phyloP scores from a whole-genome alignment of 92 coral and sea anemone genomes.

The Zoanthus sansibaricus region DNA sequence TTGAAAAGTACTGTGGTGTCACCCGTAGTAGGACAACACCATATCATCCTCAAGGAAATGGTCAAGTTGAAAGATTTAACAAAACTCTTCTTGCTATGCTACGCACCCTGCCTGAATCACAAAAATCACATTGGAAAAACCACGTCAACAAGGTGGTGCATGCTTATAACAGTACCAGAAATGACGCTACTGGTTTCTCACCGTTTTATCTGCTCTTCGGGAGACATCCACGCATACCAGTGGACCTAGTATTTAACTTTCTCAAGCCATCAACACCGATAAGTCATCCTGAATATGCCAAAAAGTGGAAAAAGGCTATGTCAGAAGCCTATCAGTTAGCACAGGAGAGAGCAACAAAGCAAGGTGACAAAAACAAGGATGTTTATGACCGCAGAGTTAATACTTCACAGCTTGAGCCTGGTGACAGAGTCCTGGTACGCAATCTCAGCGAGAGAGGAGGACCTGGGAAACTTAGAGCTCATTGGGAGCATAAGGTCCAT shows the following conservation, averaged over 20 bases:
- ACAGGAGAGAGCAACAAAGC: background rate
- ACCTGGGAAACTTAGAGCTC: conserved; percentile 71
- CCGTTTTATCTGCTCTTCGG: conserved; percentile 73
- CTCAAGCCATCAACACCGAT: conserved; percentile 23
- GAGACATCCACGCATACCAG: conserved; percentile 60
- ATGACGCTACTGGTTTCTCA: conserved; percentile 70
- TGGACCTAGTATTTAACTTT: conserved; percentile 56
- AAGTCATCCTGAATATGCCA: conserved; percentile 59
- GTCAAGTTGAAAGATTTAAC: conserved; percentile 46
- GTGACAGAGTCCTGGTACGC: conserved; percentile 65
- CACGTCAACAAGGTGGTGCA: conserved; percentile 68
- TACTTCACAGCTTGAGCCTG: conserved; percentile 45
- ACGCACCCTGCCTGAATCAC: conserved; percentile 63
- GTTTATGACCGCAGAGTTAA: conserved; percentile 52
- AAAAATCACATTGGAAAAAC: conserved; percentile 67
- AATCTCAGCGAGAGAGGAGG: conserved; percentile 68
- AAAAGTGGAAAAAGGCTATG: conserved; percentile 71
- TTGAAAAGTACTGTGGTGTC: conserved; percentile 45
- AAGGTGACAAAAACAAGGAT: conserved; percentile 43
- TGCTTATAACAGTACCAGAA: conserved; percentile 69
- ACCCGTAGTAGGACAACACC: conserved; percentile 53
- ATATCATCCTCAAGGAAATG: conserved; percentile 65
- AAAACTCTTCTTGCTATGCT: conserved; percentile 68
- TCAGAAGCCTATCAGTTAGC: conserved; percentile 62
- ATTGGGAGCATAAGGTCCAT: conserved; percentile 63